These are phyloP conservation scores for Rhynchotus rufescens DNA, from an alignment of 2,797 vertebrate genomes.

Conservation along the genomic window DNA sequence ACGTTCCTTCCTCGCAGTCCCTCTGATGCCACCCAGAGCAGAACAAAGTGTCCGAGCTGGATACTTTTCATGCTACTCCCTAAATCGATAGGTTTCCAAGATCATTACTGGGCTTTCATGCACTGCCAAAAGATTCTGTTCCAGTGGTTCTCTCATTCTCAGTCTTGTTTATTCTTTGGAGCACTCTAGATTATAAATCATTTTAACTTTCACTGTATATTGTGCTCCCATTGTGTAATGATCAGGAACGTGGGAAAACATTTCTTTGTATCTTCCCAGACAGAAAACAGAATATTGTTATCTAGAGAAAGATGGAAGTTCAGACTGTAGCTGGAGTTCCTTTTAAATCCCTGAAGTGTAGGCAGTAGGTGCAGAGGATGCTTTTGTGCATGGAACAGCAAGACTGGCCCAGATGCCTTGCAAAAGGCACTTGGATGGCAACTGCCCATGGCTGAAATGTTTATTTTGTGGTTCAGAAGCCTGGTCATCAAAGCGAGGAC, in stretches of 20 bases:
- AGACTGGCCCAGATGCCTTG: not conserved
- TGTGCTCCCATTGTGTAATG: not conserved
- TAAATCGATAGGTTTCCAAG: conserved; percentile 13
- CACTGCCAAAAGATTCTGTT: conserved; percentile 39
- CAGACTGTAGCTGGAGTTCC: not conserved
- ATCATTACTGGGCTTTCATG: conserved; percentile 28
- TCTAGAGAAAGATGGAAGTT: not conserved
- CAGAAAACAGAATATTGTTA: not conserved
- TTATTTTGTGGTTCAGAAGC: not conserved
- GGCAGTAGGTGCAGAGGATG: not conserved
- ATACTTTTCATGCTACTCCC: conserved; percentile 40
- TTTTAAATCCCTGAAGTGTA: not conserved
- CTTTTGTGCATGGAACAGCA: not conserved
- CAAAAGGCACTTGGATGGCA: not conserved
- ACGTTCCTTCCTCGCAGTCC: conserved; percentile 40
- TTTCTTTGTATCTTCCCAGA: conserved; percentile 4
- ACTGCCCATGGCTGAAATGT: not conserved
- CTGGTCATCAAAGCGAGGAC: not conserved
- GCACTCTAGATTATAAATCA: not conserved
- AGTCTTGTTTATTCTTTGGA: conserved; percentile 4
- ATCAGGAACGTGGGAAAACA: conserved; percentile 12
- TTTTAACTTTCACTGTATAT: not conserved
- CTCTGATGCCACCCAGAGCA: conserved; percentile 39
- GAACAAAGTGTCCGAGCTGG: conserved; percentile 43
- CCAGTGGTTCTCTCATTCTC: conserved; percentile 10